Base-by-base conservation (phyloP, 1,140 invertebrate genomes). In the Temnothorax curvispinosus region DNA sequence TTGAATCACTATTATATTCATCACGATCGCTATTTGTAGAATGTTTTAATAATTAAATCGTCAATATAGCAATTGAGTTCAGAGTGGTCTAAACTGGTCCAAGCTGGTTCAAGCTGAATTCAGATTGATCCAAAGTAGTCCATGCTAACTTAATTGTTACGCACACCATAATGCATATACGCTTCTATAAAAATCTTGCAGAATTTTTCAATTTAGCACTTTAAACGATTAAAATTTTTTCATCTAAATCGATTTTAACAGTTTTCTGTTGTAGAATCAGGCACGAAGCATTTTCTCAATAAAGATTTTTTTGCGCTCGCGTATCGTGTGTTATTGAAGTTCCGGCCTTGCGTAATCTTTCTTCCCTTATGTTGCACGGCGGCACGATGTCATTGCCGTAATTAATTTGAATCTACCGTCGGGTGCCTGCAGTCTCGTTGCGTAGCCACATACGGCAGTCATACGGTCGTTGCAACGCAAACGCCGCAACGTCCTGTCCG, bases 381-480 rank as follows among this genome's bases (percentile, higher is more conserved):
- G 38, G n/a, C 27, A 35, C 84, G 84, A 47, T 69, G 75, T 86
- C 65, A 78, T 69, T 67, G 58, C 41, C 32, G 32, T 69, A 86
- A 86, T 76, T 86, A 80, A 80, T 80, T 67, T 44, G 21, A 78
- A 58, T 58, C 5, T 41, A 78, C 44, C 7, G 76, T 41, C 47
- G 75, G 4, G 44, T 62, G 54, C 32, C 6, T 21, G 35, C 27
- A 54, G 52, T 74, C 47, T 74, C n/a, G 13, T 47, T 60, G 58
- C 72, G 18, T 18, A 77, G 41, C 76, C 65, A 44, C 35, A 41
- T 21, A 21, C 58, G 21, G 27, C 65, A 38, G 27, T 81, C 77
- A 21, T 80, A 41, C 15, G 35, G 56, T 72, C 71, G 52, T 54
- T 41, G 69, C 41, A 15, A 56, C 27, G 27, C 27, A 27, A 27